phyloP scores from a whole-genome alignment of 2,113 vertebrate species.

The Pyrgilauda ruficollis region DNA sequence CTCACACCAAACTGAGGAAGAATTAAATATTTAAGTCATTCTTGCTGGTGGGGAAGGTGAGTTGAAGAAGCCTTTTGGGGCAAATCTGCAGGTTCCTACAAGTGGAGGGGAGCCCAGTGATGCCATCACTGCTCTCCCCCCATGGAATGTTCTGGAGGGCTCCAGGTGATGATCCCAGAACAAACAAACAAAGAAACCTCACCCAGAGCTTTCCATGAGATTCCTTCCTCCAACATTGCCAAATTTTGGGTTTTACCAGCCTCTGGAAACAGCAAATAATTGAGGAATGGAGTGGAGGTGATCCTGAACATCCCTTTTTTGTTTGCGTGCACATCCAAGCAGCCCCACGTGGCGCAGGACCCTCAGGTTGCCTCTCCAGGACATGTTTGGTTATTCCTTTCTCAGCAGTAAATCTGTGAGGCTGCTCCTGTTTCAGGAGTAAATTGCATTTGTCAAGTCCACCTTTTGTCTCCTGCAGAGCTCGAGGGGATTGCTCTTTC shows the following conservation, averaged over 20 bases:
- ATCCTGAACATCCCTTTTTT: not conserved
- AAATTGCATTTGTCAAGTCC: not conserved
- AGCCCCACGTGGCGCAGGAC: accelerated
- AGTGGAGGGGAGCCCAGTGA: not conserved
- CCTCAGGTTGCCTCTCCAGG: not conserved
- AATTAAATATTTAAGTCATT: not conserved
- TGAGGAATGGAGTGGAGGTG: not conserved
- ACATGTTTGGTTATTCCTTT: not conserved
- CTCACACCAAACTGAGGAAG: not conserved
- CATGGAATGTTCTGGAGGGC: not conserved
- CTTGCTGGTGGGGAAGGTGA: not conserved
- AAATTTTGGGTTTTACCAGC: not conserved
- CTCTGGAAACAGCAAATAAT: not conserved
- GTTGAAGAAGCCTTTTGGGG: not conserved
- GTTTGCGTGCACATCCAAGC: not conserved
- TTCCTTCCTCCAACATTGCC: not conserved
- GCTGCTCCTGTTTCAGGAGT: not conserved
- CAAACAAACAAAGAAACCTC: not conserved
- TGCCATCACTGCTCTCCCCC: accelerated
- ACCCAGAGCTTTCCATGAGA: not conserved
- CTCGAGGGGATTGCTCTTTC: not conserved
- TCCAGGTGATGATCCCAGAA: not conserved
- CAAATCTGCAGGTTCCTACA: not conserved
- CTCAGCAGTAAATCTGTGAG: not conserved
- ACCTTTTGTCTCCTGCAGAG: not conserved